Evolutionary conservation across 1,140 invertebrate genomes (phyloP).

Genomic region (Pollicipes pollicipes): DNA sequence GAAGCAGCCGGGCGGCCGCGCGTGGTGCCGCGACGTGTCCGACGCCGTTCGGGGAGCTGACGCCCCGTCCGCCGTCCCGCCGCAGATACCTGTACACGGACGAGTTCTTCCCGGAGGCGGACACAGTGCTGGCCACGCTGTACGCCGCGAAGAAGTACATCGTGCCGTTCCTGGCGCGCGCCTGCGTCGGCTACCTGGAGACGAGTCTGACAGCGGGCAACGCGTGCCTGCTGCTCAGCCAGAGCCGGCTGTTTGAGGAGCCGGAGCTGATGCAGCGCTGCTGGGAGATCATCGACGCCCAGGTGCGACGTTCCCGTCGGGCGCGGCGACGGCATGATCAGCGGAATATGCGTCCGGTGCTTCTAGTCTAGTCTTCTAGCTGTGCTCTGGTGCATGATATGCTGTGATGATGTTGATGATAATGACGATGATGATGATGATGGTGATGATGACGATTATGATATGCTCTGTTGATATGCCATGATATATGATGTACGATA

Average conservation of each 20-base stretch:
- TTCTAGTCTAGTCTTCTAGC: conserved; percentile 39
- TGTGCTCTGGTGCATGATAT: conserved; percentile 5
- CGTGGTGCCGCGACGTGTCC: too few species aligned
- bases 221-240: conserved; percentile 72
- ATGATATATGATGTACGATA: too few species aligned
- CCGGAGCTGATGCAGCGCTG: conserved; percentile 80
- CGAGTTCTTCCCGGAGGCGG: conserved; percentile 78
- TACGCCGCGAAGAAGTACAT: conserved; percentile 89
- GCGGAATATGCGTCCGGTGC: neutral
- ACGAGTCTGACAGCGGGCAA: conserved; percentile 81
- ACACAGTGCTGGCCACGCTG: conserved; percentile 69
- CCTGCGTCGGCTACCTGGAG: conserved; percentile 80
- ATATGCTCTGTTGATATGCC: too few species aligned
- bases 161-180: conserved; percentile 69
- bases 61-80: too few species aligned
- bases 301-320: too few species aligned
- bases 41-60: too few species aligned
- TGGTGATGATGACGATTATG: too few species aligned
- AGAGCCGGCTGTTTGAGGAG: conserved; percentile 77
- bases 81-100: conserved; percentile 87
- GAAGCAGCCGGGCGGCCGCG: too few species aligned
- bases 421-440: too few species aligned
- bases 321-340: conserved; percentile 19
- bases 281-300: conserved; percentile 82
- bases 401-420: neutral